Conservation (phyloP, 1,140 invertebrate species). For the Drosophila virilis region DNA sequence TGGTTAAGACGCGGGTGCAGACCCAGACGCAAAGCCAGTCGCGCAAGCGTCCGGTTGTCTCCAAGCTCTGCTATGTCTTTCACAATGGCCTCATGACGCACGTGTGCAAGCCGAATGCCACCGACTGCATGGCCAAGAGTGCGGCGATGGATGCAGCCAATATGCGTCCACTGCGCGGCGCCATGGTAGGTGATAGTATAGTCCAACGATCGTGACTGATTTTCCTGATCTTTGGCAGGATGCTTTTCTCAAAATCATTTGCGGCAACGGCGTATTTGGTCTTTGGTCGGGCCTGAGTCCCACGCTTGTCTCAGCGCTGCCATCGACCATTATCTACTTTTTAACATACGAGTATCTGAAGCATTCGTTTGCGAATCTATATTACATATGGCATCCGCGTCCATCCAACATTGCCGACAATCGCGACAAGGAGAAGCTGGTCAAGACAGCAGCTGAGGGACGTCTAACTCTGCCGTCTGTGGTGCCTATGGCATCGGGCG, state of each 20-base stretch:
- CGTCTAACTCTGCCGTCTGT: conserved; percentile 85
- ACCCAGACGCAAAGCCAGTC: conserved; percentile 93
- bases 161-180: conserved; percentile 94
- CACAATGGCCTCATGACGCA: conserved; percentile 99
- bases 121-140: conserved; percentile 86
- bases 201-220: too few species aligned
- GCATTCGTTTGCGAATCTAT: conserved; percentile 86
- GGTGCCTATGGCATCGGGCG: conserved; percentile 92
- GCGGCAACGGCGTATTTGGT: conserved; percentile 93
- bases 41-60: conserved; percentile 94
- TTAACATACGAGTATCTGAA: conserved; percentile 97
- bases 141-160: conserved; percentile 84
- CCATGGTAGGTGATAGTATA: conserved; percentile 88
- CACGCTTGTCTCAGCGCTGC: conserved; percentile 96
- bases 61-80: conserved; percentile 97
- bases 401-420: background rate
- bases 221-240: conserved; percentile 87
- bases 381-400: conserved; percentile 85
- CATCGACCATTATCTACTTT: conserved; percentile 98
- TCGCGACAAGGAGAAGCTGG: background rate
- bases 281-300: conserved; percentile 99
- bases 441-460: background rate
- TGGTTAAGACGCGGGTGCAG: conserved; percentile 98
- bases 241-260: conserved; percentile 96
- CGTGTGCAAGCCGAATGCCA: conserved; percentile 88